phyloP scores from a whole-genome alignment of 2,797 vertebrate species.

The Garrulus glandarius region DNA sequence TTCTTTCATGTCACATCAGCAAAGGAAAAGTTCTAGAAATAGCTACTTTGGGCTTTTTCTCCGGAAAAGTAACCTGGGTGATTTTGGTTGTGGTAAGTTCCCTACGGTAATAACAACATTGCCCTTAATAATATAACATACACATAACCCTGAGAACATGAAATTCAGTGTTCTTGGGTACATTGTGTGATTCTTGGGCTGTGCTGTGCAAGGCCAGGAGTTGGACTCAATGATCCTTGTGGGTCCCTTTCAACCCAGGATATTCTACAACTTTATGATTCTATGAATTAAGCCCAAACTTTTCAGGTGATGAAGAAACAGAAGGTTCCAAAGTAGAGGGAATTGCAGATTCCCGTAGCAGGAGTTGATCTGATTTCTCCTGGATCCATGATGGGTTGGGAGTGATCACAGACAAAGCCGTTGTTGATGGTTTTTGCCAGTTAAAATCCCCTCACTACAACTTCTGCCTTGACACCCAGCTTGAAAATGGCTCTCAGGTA shows the following conservation, averaged over 20 bases:
- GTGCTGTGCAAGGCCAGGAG: neutral
- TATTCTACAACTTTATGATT: neutral
- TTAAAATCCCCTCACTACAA: neutral
- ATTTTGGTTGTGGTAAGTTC: neutral
- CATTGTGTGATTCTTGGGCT: too few relatives aligned
- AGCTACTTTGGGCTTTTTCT: neutral
- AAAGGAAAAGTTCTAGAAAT: neutral
- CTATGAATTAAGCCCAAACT: neutral
- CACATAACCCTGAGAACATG: too few relatives aligned
- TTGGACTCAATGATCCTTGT: rapidly evolving
- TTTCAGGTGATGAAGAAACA: neutral
- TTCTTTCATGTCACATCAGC: neutral
- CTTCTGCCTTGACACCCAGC: neutral
- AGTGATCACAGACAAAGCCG: neutral
- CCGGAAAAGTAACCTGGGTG: neutral
- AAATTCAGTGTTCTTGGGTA: neutral
- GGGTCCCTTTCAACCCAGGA: neutral
- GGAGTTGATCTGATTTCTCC: neutral
- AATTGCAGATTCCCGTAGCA: neutral
- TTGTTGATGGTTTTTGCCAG: rapidly evolving
- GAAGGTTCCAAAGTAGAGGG: neutral
- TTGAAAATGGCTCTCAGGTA: neutral
- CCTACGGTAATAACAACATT: neutral
- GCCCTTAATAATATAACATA: neutral
- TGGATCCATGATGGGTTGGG: rapidly evolving